Base-by-base conservation (phyloP, 2,797 vertebrate species). In the Tarsius wallacei region DNA sequence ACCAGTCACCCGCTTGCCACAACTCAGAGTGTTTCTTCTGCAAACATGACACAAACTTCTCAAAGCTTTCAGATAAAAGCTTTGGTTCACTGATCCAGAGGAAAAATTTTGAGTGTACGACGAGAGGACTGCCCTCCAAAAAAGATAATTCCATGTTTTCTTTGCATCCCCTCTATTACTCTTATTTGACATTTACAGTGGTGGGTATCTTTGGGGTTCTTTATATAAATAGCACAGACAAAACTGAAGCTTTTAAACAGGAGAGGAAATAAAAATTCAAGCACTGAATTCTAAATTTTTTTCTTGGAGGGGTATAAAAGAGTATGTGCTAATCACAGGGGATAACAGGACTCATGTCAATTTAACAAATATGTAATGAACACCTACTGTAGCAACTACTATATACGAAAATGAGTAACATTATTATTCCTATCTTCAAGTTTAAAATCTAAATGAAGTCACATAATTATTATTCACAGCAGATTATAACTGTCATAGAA, bases 241-340 rank as follows among this genome's bases (percentile, higher is more conserved):
- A 36, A 94, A 82, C 10, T 91, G 42, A 21, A 87, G 15, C 8
- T 63, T 81, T 86, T 59, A 92, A 47, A 92, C 0, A 68, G 49
- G 55, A 88, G 61, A 55, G 51, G n/a, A 91, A 88, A 96, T 78
- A 83, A 88, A 96, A 93, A 84, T 74, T 95, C 13, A 87, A 80
- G n/a, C 10, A 96, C 64, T 91, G 92, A 85, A 73, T 84, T 88
- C 42, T 8, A 91, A 78, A 21, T 42, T 42, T 42, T 42, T 90
- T 93, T 81, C 86, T 78, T 77, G 33, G 53, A 83, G 77, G 87
- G 85, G 49, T 36, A 96, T 7, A 96, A 91, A 94, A 7, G 33
- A 94, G 11, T 33, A 78, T 59, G 8, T 84, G 42, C 24, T 66
- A 81, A 76, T 49, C 12, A 93, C 7, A 89, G 63, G 42, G 5